phyloP scores from a whole-genome alignment of 2,888 invertebrate genomes.

The Apamea sordens region DNA sequence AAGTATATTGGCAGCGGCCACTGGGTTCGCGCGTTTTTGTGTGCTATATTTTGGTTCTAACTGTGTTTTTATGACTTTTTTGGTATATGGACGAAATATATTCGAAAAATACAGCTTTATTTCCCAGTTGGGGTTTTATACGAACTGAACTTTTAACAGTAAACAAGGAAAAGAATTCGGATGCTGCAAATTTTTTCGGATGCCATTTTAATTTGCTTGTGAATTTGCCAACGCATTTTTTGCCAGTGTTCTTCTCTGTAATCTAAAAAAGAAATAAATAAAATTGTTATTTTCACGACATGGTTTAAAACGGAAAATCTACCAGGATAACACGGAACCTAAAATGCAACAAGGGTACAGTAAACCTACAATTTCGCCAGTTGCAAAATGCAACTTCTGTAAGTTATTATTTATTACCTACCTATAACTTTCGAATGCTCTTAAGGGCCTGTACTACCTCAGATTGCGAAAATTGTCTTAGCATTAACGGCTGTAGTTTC shows the following conservation, averaged over 20 bases:
- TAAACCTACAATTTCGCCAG: no score
- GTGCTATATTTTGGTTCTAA: slow-evolving; percentile 24
- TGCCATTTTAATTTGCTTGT: slow-evolving; percentile 17
- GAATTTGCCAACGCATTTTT: background rate
- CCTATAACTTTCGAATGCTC: no score
- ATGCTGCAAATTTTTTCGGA: slow-evolving; percentile 18
- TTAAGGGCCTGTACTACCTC: no score
- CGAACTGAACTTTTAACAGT: background rate
- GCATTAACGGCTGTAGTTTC: no score
- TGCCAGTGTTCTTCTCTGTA: background rate
- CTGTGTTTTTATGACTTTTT: slow-evolving; percentile 43
- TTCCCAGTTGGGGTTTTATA: slow-evolving; percentile 28
- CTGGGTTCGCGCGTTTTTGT: slow-evolving; percentile 36
- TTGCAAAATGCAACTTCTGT: background rate
- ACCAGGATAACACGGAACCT: background rate
- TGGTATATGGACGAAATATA: slow-evolving; percentile 21
- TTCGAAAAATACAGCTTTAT: slow-evolving; percentile 32
- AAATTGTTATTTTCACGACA: background rate
- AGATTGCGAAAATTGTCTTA: no score
- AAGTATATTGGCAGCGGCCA: slow-evolving; percentile 47
- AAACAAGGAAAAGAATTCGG: slow-evolving; percentile 4
- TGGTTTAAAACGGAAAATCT: background rate
- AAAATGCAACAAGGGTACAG: no score
- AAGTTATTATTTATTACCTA: no score
- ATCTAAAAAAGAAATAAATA: background rate